A percentile compares a stretch with the other conserved stretches of the same genome.
phyloP scores from a whole-genome alignment of 2,797 vertebrate genomes.

The Xerus rutilus region DNA sequence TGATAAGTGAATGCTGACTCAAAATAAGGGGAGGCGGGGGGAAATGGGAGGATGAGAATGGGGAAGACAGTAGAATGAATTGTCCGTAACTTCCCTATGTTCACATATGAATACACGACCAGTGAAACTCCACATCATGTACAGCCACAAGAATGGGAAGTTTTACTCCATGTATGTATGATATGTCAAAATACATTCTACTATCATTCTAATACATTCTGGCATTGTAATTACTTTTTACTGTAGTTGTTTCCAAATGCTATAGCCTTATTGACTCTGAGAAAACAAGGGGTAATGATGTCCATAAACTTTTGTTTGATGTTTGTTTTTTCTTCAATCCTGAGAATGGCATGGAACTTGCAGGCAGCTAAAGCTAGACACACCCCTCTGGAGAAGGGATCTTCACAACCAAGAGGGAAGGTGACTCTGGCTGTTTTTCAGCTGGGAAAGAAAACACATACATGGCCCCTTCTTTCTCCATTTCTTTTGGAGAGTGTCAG shows the following conservation, averaged over 20 bases:
- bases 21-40: no score
- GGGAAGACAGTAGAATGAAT: no score
- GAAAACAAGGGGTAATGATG: neutral
- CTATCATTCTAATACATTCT: neutral
- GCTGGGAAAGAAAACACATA: neutral
- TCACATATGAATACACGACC: no score
- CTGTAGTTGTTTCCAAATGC: conserved; percentile 67
- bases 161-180: no score
- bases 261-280: conserved; percentile 25
- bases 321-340: neutral
- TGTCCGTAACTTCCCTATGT: no score
- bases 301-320: neutral
- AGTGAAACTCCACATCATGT: no score
- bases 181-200: no score
- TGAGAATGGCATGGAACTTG: neutral
- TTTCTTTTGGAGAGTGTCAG: neutral
- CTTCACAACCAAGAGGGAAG: neutral
- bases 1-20: no score
- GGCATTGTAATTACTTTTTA: conserved; percentile 30
- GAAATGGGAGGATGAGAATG: no score
- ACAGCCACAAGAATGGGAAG: no score
- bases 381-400: neutral
- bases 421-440: neutral
- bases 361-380: neutral
- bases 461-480: neutral